Percentiles rank a stretch among this genome's conserved stretches.
Evolutionary conservation across 2,888 invertebrate genomes (phyloP).

Genomic region (Drosophila maculinotata): DNA sequence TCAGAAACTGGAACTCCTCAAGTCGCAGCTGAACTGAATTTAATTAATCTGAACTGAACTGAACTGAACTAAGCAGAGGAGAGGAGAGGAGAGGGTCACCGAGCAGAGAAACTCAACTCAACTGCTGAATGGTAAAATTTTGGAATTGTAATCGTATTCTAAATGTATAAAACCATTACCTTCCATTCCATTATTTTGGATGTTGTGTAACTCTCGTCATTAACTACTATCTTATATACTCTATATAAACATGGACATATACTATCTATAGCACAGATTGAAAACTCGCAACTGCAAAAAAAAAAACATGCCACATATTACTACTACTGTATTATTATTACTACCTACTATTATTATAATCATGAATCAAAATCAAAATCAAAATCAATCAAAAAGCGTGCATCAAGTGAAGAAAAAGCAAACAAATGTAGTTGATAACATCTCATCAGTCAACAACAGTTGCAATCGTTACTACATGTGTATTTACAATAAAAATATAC

Average conservation of each 20-base stretch:
- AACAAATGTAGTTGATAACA: conserved; percentile 38
- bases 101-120: conserved; percentile 24
- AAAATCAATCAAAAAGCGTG: too few relatives aligned
- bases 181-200: conserved; percentile 66
- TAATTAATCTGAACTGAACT: conserved; percentile 40
- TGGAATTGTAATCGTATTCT: conserved; percentile 63
- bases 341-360: conserved; percentile 38
- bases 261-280: conserved; percentile 50
- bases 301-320: conserved; percentile 41
- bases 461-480: conserved; percentile 8
- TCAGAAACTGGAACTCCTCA: conserved; percentile 8
- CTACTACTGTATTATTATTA: conserved; percentile 23
- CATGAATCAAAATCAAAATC: conserved; percentile 31
- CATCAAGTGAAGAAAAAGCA: conserved; percentile 13
- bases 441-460: conserved; percentile 48
- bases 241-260: conserved; percentile 59
- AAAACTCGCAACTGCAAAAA: conserved; percentile 44
- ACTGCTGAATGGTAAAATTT: conserved; percentile 70
- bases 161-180: conserved; percentile 42
- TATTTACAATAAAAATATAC: conserved; percentile 2
- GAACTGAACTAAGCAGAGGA: conserved; percentile 13
- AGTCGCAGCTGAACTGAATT: conserved; percentile 35
- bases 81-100: neutral
- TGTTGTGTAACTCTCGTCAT: conserved; percentile 78
- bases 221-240: conserved; percentile 57